Conservation (phyloP, 2,113 vertebrate species). For the Eulacestoma nigropectus region DNA sequence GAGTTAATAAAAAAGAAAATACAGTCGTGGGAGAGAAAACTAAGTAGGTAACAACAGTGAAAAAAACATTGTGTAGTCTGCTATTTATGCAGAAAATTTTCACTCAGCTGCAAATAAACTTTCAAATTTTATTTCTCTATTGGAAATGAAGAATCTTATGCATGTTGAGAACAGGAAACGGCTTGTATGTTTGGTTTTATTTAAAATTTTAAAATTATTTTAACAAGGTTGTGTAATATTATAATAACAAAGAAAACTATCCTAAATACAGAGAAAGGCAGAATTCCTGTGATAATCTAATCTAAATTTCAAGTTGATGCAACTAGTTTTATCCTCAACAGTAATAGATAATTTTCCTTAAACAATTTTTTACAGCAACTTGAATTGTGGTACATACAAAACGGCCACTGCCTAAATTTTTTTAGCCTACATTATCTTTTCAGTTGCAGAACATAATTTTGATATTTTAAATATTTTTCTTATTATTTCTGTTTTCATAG, state of each 20-base stretch:
- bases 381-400: background rate
- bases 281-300: background rate
- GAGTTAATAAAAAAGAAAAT: background rate
- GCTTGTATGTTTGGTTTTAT: background rate
- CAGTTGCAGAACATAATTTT: background rate
- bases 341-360: background rate
- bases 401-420: background rate
- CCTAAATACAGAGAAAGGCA: background rate
- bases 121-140: background rate
- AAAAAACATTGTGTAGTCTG: background rate
- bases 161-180: background rate
- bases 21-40: background rate
- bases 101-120: background rate
- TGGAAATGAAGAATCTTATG: background rate
- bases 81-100: background rate
- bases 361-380: background rate
- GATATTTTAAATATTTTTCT: background rate
- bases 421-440: background rate
- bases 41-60: background rate
- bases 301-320: background rate
- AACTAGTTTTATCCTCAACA: background rate
- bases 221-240: background rate
- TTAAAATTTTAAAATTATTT: background rate
- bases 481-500: background rate
- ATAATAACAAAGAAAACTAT: background rate